A percentile compares a stretch with the other conserved stretches of the same genome.
Conservation (phyloP, 1,140 invertebrate species). For the Drosophila ironensis region DNA sequence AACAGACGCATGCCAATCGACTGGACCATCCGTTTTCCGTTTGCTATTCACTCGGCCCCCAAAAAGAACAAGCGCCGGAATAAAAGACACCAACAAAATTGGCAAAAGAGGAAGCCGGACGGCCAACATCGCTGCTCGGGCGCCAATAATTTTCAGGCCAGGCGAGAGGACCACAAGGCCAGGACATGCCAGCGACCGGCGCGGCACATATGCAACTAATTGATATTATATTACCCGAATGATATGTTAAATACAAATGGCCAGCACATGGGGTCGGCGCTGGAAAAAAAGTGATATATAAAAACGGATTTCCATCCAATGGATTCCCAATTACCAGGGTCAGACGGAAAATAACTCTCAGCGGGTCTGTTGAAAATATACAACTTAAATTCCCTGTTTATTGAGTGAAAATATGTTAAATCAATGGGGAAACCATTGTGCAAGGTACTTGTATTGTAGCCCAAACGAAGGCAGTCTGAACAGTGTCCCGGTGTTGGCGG, state of each 20-base stretch:
- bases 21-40: slow-evolving; percentile 37
- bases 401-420: too few species aligned
- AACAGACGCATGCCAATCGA: slow-evolving; percentile 66
- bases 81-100: slow-evolving; percentile 3
- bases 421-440: too few species aligned
- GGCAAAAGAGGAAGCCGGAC: neutral
- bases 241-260: slow-evolving; percentile 75
- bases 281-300: slow-evolving; percentile 49
- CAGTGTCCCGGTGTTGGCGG: too few species aligned
- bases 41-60: slow-evolving; percentile 41
- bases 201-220: slow-evolving; percentile 70
- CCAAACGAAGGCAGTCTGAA: too few species aligned
- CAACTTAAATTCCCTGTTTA: too few species aligned
- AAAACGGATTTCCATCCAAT: slow-evolving; percentile 27
- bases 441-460: too few species aligned
- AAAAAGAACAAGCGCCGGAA: slow-evolving; percentile 12
- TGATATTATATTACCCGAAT: slow-evolving; percentile 79
- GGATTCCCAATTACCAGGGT: slow-evolving; percentile 40
- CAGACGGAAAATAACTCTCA: neutral
- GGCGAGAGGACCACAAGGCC: slow-evolving; percentile 11
- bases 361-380: neutral
- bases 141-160: slow-evolving; percentile 63
- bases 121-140: slow-evolving; percentile 17
- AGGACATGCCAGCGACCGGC: slow-evolving; percentile 14
- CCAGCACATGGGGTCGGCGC: slow-evolving; percentile 39